Conservation (phyloP, 2,113 vertebrate species). For the Syngnathus scovelli region DNA sequence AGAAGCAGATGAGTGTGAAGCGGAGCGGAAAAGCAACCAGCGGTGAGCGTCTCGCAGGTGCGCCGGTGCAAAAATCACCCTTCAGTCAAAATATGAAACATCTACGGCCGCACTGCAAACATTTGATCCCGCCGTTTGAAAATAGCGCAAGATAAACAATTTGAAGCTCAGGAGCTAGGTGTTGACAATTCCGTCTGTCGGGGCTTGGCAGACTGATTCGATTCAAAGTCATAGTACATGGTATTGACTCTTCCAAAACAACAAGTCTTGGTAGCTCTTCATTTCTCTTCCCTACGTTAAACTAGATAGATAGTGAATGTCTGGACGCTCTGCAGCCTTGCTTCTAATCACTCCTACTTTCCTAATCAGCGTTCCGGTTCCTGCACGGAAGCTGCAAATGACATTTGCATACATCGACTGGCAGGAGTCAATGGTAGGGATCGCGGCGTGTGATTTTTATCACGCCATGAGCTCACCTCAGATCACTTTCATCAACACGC, state of each 20-base stretch:
- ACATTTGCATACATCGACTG: conserved; percentile 69
- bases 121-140: too few species aligned
- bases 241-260: too few species aligned
- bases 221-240: too few species aligned
- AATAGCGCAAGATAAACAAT: too few species aligned
- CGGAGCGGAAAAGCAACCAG: conserved; percentile 39
- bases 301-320: not conserved
- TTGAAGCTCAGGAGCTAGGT: too few species aligned
- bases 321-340: conserved; percentile 16
- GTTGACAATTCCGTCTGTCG: too few species aligned
- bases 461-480: conserved; percentile 30
- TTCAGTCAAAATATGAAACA: conserved; percentile 22
- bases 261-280: too few species aligned
- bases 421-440: conserved; percentile 55
- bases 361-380: conserved; percentile 67
- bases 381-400: conserved; percentile 61
- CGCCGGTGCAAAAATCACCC: conserved; percentile 37
- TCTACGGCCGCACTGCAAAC: too few species aligned
- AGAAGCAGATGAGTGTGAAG: conserved; percentile 55
- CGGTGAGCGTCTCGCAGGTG: conserved; percentile 46
- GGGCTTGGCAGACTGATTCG: too few species aligned
- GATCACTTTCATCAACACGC: conserved; percentile 23
- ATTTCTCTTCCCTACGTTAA: too few species aligned
- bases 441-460: conserved; percentile 34
- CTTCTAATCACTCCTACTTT: conserved; percentile 48